These are phyloP conservation scores for Exocentrus adspersus DNA, from an alignment of 2,888 invertebrate species.

Conservation along the genomic window DNA sequence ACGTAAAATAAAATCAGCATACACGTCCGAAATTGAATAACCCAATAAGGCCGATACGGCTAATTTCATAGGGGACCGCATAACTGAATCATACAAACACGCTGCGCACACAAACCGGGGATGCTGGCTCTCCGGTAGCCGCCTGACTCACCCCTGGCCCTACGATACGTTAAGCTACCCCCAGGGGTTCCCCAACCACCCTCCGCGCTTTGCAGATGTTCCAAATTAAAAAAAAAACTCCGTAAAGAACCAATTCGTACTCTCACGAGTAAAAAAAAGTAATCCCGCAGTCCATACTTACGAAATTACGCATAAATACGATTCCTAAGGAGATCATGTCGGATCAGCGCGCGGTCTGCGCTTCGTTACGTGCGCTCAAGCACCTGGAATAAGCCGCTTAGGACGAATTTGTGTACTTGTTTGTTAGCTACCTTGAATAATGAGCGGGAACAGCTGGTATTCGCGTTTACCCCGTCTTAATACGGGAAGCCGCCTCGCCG, in stretches of 20 bases:
- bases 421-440: conserved; percentile 17
- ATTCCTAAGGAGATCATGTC: conserved; percentile 7
- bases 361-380: conserved; percentile 12
- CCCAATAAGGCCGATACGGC: conserved; percentile 23
- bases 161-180: conserved; percentile 30
- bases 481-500: conserved; percentile 3
- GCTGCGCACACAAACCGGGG: conserved; percentile 29
- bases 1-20: too few relatives aligned
- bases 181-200: conserved; percentile 28
- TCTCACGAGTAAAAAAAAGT: too few relatives aligned
- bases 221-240: conserved; percentile 28
- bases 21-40: conserved; percentile 17
- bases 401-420: conserved; percentile 14
- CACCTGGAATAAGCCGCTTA: conserved; percentile 24
- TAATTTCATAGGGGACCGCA: conserved; percentile 26
- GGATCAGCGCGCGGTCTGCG: conserved; percentile 4
- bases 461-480: conserved; percentile 11
- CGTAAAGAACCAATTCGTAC: conserved; percentile 4
- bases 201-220: conserved; percentile 25
- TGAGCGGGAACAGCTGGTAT: conserved; percentile 23
- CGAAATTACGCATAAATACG: background rate
- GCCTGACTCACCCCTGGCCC: conserved; percentile 27
- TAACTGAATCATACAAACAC: conserved; percentile 31
- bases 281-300: too few relatives aligned
- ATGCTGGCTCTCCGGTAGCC: conserved; percentile 27